Percentiles rank a stretch among this genome's conserved stretches.
These are phyloP conservation scores for Dromococcyx pavoninus DNA, from an alignment of 2,797 vertebrate species.

Conservation along the genomic window DNA sequence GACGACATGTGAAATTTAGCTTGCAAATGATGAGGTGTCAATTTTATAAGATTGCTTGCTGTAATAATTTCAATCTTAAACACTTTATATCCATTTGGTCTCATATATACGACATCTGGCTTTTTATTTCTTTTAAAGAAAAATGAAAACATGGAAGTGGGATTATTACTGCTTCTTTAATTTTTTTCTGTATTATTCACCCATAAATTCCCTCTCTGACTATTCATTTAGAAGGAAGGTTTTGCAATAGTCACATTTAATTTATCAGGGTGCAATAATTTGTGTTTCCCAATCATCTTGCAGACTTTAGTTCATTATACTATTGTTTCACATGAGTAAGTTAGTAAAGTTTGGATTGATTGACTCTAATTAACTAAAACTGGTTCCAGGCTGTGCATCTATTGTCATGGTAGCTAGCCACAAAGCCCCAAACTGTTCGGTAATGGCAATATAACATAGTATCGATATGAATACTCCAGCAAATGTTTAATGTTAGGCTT, in stretches of 20 bases:
- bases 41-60: background rate
- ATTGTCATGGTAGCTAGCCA: conserved; percentile 99
- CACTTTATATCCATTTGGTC: conserved; percentile 9
- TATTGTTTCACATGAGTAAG: conserved; percentile 99
- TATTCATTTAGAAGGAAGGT: conserved; percentile 79
- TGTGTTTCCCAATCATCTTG: conserved; percentile 99
- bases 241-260: conserved; percentile 86
- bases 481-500: conserved; percentile 75
- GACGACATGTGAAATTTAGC: background rate
- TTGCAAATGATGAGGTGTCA: background rate
- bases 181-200: conserved; percentile 74
- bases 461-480: conserved; percentile 78
- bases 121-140: conserved; percentile 57
- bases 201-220: conserved; percentile 72
- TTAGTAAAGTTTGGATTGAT: conserved; percentile 99
- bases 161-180: conserved; percentile 63
- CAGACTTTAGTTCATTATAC: conserved; percentile 99
- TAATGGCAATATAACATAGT: conserved; percentile 78
- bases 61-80: conserved; percentile 1
- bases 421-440: conserved; percentile 87
- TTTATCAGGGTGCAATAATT: conserved; percentile 91
- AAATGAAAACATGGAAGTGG: conserved; percentile 41
- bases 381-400: conserved; percentile 99
- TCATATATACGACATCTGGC: background rate
- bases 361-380: conserved; percentile 99